Conservation (phyloP, 1,140 invertebrate genomes). For the Dolichoris vasculosae region DNA sequence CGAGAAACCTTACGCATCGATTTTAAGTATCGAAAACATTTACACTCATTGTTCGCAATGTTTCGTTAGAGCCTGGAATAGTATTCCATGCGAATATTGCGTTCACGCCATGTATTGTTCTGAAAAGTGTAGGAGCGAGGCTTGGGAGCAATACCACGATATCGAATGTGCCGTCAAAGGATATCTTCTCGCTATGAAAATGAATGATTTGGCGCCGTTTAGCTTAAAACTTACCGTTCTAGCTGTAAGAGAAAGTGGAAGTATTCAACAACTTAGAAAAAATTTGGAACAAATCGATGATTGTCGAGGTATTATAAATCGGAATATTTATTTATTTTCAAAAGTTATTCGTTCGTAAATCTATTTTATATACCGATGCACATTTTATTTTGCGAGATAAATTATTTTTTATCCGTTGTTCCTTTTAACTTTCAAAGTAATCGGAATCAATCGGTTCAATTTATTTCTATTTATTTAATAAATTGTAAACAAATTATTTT, state of each 20-base stretch:
- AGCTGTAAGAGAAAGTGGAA: slow-evolving; percentile 74
- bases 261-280: slow-evolving; percentile 71
- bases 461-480: neutral
- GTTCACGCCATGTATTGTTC: slow-evolving; percentile 82
- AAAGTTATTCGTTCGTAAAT: neutral
- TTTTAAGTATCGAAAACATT: slow-evolving; percentile 77
- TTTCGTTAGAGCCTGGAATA: slow-evolving; percentile 76
- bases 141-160: slow-evolving; percentile 80
- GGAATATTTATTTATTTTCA: neutral
- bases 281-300: slow-evolving; percentile 70
- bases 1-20: slow-evolving; percentile 83
- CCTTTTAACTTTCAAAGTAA: neutral
- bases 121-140: slow-evolving; percentile 78
- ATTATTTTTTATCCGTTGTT: neutral
- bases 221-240: slow-evolving; percentile 79
- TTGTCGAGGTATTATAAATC: slow-evolving; percentile 58
- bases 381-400: neutral
- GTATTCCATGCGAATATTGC: slow-evolving; percentile 80
- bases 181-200: slow-evolving; percentile 75
- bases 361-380: too few species aligned
- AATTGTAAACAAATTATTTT: neutral
- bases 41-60: slow-evolving; percentile 85
- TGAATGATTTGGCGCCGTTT: slow-evolving; percentile 80
- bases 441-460: neutral
- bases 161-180: slow-evolving; percentile 84